Evolutionary conservation across 2,113 vertebrate species (phyloP), one percentile per base, ranked within the genome.

Genomic region (Xerus inauris): DNA sequence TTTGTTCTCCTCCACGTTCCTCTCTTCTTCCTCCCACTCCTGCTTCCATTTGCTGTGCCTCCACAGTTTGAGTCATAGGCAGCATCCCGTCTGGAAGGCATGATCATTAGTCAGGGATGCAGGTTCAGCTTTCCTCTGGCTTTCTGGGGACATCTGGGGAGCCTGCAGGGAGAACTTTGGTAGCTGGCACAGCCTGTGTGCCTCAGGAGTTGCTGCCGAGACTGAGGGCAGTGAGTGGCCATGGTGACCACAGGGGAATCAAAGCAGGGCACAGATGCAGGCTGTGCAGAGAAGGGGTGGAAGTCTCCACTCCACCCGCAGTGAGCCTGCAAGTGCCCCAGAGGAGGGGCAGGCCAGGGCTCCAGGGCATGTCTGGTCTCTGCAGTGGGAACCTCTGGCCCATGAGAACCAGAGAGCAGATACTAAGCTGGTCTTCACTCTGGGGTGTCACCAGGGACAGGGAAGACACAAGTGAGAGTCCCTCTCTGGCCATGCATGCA

Each of bases 31-130:
- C 85, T 94, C 95, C 97, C 86, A 96, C 92, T 90, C 92, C 65
- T 72, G 83, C 81, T 95, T 71, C 57, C 71, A 30, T 94, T 69
- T 57, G 57, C 90, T 51, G 59, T 75, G 97, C 96, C 96, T 90
- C 95, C 96, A 94, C 94, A 83, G 47, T 81, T 95, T 97, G 97
- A 97, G 95, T 97, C 97, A 97, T 64, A 75, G 88, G 24, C 89
- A 96, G 92, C 87, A 81, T 87, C 80, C 87, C 32, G 1, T 49
- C 96, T 64, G 22, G 77, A 89, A 92, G 88, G 88, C 92, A 1
- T 88, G 94, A 94, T 92, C 92, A 65, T 97, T 96, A 97, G 90
- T 95, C 96, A 97, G 97, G 94, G 85, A 89, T 47, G 42, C 87
- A 62, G n/a, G 81, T 76, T 57, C 85, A 92, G 87, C 77, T 32